phyloP scores from a whole-genome alignment of 2,797 vertebrate species.

The Cryptoprocta ferox region DNA sequence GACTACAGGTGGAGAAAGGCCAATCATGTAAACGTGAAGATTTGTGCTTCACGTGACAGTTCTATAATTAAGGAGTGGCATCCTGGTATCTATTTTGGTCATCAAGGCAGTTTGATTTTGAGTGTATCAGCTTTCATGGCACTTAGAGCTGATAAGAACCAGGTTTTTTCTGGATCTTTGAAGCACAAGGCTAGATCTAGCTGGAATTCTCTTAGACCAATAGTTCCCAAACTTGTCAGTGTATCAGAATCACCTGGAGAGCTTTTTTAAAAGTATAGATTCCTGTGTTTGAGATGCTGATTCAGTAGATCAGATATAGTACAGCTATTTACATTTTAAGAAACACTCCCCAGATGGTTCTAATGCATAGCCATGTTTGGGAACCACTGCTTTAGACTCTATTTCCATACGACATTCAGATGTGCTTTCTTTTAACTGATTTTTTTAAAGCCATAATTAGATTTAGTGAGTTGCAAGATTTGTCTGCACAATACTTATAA shows the following conservation, averaged over 20 bases:
- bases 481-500: neutral
- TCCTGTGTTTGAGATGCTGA: neutral
- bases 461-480: neutral
- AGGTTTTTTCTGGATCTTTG: neutral
- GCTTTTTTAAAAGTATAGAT: neutral
- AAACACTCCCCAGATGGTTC: neutral
- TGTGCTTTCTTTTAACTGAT: slow-evolving; percentile 17
- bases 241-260: neutral
- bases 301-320: neutral
- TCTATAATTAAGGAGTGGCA: neutral
- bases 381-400: neutral
- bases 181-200: neutral
- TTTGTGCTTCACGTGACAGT: neutral
- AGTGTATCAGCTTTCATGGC: neutral
- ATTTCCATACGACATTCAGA: neutral
- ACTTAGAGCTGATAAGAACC: slow-evolving; percentile 10
- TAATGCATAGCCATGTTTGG: neutral
- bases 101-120: slow-evolving; percentile 56
- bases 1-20: neutral
- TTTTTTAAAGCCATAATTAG: slow-evolving; percentile 4
- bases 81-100: neutral
- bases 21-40: neutral
- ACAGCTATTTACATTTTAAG: neutral
- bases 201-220: neutral
- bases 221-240: neutral